Percentiles rank a stretch among this genome's conserved stretches.
Evolutionary conservation across 2,797 vertebrate genomes (phyloP).

Genomic region (Lateolabrax maculatus): DNA sequence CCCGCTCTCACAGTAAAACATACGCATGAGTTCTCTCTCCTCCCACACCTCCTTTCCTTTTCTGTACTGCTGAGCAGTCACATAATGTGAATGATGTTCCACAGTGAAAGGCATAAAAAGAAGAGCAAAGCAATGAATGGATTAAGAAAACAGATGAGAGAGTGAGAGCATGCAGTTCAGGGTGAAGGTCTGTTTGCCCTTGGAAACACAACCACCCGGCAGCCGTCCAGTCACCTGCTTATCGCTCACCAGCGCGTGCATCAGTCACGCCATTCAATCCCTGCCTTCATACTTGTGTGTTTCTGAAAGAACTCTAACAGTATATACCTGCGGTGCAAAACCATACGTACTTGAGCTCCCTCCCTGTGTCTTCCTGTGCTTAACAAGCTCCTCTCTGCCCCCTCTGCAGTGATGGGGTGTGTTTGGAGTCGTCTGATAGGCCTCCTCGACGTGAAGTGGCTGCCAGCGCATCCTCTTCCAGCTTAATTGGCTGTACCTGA

Average conservation of each 20-base stretch:
- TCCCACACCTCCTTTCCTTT: slow-evolving; percentile 21
- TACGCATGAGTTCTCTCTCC: slow-evolving; percentile 13
- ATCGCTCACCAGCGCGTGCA: slow-evolving; percentile 13
- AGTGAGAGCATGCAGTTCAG: slow-evolving; percentile 23
- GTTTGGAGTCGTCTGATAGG: slow-evolving; percentile 64
- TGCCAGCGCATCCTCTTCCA: slow-evolving; percentile 62
- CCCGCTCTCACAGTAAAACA: slow-evolving; percentile 50
- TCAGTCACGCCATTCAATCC: neutral
- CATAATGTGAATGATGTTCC: slow-evolving; percentile 58
- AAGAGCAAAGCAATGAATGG: slow-evolving; percentile 40
- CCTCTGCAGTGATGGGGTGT: slow-evolving; percentile 32
- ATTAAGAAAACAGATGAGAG: slow-evolving; percentile 58
- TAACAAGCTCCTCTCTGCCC: slow-evolving; percentile 50
- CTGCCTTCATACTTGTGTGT: slow-evolving; percentile 10
- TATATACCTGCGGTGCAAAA: slow-evolving; percentile 17
- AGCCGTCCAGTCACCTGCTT: slow-evolving; percentile 12
- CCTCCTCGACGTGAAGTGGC: slow-evolving; percentile 69
- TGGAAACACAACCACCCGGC: slow-evolving; percentile 41
- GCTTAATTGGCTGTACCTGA: slow-evolving; percentile 85
- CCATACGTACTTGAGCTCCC: neutral
- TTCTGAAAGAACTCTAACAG: slow-evolving; percentile 16
- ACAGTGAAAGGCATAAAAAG: slow-evolving; percentile 35
- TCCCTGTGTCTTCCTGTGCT: slow-evolving; percentile 22
- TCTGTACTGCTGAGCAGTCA: slow-evolving; percentile 46
- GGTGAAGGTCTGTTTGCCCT: slow-evolving; percentile 52